Conservation (phyloP, 2,888 invertebrate genomes). For the Dermolepida albohirtum region DNA sequence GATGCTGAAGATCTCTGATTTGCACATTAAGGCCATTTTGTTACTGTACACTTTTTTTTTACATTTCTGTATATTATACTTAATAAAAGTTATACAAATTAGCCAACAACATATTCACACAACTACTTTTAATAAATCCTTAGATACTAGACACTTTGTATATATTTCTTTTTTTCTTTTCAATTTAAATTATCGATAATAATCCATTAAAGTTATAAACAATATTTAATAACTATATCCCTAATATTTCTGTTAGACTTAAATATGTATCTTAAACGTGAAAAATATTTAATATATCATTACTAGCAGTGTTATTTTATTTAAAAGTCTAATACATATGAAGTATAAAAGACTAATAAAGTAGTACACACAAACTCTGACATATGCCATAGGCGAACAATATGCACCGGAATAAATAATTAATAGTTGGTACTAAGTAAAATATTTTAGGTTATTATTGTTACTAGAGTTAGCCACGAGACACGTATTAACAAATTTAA, state of each 20-base stretch:
- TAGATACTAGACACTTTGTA: conserved; percentile 18
- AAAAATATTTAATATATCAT: not conserved
- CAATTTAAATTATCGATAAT: conserved; percentile 5
- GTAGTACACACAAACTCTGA: too few species aligned
- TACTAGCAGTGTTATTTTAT: not conserved
- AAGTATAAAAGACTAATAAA: too few species aligned
- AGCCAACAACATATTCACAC: conserved; percentile 37
- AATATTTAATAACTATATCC: conserved; percentile 10
- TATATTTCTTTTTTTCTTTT: conserved; percentile 7
- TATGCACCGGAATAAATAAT: too few species aligned
- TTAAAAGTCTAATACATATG: too few species aligned
- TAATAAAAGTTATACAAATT: conserved; percentile 38
- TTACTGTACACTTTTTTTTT: conserved; percentile 20
- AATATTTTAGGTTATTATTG: too few species aligned
- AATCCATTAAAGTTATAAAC: conserved; percentile 6
- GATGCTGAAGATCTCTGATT: conserved; percentile 49
- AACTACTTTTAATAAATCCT: conserved; percentile 21
- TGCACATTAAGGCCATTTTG: conserved; percentile 51
- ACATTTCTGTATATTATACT: conserved; percentile 5
- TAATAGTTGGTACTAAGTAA: too few species aligned
- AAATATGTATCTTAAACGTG: not conserved
- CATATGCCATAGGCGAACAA: too few species aligned
- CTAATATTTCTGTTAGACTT: not conserved
- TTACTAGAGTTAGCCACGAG: too few species aligned
- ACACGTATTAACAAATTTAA: too few species aligned